Conservation (phyloP, 2,797 vertebrate genomes). For the Rhinella marina region DNA sequence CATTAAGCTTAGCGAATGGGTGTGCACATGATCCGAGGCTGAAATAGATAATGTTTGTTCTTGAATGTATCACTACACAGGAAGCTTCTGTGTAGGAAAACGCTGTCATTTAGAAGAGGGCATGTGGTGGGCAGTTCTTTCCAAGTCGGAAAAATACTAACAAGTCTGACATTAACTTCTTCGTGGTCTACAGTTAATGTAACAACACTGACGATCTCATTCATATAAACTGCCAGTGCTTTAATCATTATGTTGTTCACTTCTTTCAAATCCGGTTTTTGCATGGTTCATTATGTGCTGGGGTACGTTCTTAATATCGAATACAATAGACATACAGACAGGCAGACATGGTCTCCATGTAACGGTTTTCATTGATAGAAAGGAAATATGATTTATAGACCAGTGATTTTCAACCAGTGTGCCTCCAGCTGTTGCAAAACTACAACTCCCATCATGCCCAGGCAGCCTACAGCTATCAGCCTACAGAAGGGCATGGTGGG, state of each 20-base stretch:
- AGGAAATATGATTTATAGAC: no score
- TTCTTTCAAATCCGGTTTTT: no score
- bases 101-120: constrained; percentile 23
- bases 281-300: no score
- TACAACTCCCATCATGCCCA: no score
- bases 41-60: constrained; percentile 41
- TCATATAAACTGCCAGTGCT: background rate
- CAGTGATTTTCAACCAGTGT: no score
- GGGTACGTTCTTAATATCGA: no score
- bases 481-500: no score
- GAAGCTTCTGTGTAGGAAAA: constrained; percentile 27
- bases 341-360: no score
- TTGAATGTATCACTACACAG: constrained; percentile 16
- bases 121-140: background rate
- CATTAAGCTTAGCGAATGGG: constrained; percentile 12
- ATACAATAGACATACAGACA: no score
- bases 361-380: no score
- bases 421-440: no score
- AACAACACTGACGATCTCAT: background rate
- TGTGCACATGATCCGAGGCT: constrained; percentile 46
- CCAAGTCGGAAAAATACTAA: constrained; percentile 11
- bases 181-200: background rate
- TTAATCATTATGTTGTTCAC: background rate
- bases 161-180: constrained; percentile 12
- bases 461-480: no score